Percentiles rank a stretch among this genome's conserved stretches.
These are phyloP conservation scores for Sepiola atlantica DNA, from an alignment of 2,888 invertebrate species.

Conservation along the genomic window DNA sequence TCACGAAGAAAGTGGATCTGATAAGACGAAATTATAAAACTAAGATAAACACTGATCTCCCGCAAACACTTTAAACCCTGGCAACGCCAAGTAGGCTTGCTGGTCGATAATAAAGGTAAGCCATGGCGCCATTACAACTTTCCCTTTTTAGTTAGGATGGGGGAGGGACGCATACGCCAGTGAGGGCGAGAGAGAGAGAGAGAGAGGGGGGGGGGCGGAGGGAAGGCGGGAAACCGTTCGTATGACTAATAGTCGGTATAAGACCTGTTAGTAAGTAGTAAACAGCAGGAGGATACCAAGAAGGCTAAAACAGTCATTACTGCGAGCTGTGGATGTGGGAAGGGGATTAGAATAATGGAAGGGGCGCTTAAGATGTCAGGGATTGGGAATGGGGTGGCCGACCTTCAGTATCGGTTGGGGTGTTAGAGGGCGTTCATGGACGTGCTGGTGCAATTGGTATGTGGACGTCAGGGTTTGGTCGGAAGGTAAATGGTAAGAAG, in stretches of 20 bases:
- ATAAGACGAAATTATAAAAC: background rate
- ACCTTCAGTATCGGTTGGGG: background rate
- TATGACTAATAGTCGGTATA: background rate
- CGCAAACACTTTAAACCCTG: background rate
- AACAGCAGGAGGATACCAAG: background rate
- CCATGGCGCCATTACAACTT: background rate
- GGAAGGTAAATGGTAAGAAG: background rate
- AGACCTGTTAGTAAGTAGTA: conserved; percentile 32
- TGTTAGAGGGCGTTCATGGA: background rate
- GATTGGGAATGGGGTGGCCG: background rate
- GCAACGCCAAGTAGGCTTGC: conserved; percentile 20
- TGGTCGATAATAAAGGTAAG: conserved; percentile 9
- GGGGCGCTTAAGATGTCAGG: conserved; percentile 32
- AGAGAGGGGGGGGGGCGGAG: background rate
- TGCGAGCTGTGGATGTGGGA: conserved; percentile 32
- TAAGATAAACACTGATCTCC: background rate
- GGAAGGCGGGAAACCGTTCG: background rate
- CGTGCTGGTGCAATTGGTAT: conserved; percentile 32
- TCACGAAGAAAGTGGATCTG: background rate
- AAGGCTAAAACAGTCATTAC: conserved; percentile 15
- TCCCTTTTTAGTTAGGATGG: background rate
- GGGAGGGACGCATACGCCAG: background rate
- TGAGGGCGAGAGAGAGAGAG: background rate
- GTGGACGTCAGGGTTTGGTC: conserved; percentile 8
- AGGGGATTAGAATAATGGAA: conserved; percentile 6